Percentiles rank a stretch among this genome's conserved stretches.
Conservation (phyloP, 2,113 vertebrate species). For the Oriolus oriolus region DNA sequence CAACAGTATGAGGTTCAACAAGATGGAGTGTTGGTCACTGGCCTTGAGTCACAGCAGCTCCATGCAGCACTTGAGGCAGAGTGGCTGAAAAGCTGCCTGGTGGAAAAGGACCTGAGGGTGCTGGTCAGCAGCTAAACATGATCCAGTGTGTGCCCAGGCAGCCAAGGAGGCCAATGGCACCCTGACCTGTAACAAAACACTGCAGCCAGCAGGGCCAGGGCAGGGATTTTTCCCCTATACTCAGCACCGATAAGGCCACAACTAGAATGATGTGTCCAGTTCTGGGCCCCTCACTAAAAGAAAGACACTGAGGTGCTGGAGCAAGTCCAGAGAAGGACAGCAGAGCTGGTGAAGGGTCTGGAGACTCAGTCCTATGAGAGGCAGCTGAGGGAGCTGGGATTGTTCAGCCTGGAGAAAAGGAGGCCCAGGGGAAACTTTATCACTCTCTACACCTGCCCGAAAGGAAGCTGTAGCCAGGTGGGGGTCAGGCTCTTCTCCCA, state of each 20-base stretch:
- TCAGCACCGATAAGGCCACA: no score
- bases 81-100: not conserved
- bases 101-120: not conserved
- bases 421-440: no score
- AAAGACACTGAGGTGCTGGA: not conserved
- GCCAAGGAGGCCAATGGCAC: not conserved
- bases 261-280: not conserved
- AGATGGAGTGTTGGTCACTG: not conserved
- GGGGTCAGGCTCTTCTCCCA: not conserved
- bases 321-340: not conserved
- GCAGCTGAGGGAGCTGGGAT: not conserved
- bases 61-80: not conserved
- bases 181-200: not conserved
- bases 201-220: not conserved
- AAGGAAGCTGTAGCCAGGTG: not conserved
- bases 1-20: not conserved
- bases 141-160: not conserved
- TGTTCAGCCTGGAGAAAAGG: not conserved
- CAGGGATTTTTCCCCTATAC: not conserved
- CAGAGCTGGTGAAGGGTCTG: not conserved
- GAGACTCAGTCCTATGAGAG: not conserved
- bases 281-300: not conserved
- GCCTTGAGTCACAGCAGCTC: not conserved
- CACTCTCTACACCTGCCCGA: rapidly evolving
- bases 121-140: not conserved